These are phyloP conservation scores for Athripsodes cinereus DNA, from an alignment of 2,888 invertebrate genomes.

Conservation along the genomic window DNA sequence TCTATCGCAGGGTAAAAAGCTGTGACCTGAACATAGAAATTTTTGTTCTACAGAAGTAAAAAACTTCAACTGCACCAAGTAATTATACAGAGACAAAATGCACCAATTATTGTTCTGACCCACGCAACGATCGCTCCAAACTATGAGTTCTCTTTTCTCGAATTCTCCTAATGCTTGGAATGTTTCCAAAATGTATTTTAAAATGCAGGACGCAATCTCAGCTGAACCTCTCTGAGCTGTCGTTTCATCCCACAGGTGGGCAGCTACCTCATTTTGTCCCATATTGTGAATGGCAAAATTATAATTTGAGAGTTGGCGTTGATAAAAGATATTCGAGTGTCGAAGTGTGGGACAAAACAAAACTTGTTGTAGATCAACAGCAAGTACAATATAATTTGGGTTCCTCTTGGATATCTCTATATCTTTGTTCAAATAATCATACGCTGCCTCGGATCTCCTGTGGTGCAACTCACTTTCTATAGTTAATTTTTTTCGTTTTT, in stretches of 20 bases:
- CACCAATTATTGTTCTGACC: slow-evolving; percentile 4
- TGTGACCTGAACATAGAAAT: not conserved
- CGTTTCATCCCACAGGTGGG: not conserved
- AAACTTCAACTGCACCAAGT: not conserved
- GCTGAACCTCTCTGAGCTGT: not conserved
- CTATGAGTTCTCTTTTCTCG: not conserved
- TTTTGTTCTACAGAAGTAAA: not conserved
- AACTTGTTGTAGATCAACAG: too few relatives aligned
- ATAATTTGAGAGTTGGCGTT: not conserved
- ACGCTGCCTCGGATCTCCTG: not conserved
- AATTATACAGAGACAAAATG: not conserved
- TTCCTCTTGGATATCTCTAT: not conserved
- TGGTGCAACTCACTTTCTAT: not conserved
- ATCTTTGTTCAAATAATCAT: not conserved
- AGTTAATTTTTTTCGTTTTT: not conserved
- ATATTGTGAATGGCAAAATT: not conserved
- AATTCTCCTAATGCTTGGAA: not conserved
- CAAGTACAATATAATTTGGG: not conserved
- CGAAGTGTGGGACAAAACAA: not conserved
- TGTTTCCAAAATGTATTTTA: not conserved
- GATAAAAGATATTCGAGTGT: not conserved
- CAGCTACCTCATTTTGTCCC: not conserved
- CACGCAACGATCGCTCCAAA: not conserved
- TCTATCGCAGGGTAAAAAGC: too few relatives aligned
- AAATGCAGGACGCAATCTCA: not conserved